Base-by-base conservation (phyloP, 1,140 invertebrate species). In the Amyelois transitella region DNA sequence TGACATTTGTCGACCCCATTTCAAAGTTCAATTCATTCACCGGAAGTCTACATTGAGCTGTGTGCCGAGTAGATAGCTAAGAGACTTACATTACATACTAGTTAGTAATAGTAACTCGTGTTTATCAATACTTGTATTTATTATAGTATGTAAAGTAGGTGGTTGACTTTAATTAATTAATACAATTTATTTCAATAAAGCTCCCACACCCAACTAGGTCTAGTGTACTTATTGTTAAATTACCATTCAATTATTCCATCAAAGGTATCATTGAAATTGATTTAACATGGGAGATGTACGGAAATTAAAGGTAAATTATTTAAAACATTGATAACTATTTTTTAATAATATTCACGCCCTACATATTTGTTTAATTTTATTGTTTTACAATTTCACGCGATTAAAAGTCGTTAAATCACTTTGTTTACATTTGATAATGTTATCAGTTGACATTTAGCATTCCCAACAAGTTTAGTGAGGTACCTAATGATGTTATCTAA, bases 371-470 rank as follows among this genome's bases (percentile, higher is more conserved):
- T 2, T n/a, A 38, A 38, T 38, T 8, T 28, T 28, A 3, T 28
- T 6, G 3, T 8, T 28, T n/a, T n/a, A n/a, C n/a, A n/a, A 28
- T 5, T 28, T 28, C 12, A 28, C 25, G 1, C 4, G 32, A 6
- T 38, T 14, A 38, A 38, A 38, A 38, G 32, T 38, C n/a, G 12
- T 38, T 67, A 38, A 72, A 70, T 50, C 43, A 55, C 24, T 55
- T 69, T 73, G 64, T 77, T 75, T 76, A 70, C 62, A 56, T 62
- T 52, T 81, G 68, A 77, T 76, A 77, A 70, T 22, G 59, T 75
- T 77, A 83, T 81, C 77, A 64, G 54, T 73, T 79, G 74, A 81
- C 80, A 73, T 69, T 73, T 69, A 51, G 20, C 43, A 6, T 8
- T 18, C 18, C 43, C 7, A 44, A 6, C 8, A n/a, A n/a, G n/a